Conservation (phyloP, 2,797 vertebrate genomes). For the Hippocampus kuda region DNA sequence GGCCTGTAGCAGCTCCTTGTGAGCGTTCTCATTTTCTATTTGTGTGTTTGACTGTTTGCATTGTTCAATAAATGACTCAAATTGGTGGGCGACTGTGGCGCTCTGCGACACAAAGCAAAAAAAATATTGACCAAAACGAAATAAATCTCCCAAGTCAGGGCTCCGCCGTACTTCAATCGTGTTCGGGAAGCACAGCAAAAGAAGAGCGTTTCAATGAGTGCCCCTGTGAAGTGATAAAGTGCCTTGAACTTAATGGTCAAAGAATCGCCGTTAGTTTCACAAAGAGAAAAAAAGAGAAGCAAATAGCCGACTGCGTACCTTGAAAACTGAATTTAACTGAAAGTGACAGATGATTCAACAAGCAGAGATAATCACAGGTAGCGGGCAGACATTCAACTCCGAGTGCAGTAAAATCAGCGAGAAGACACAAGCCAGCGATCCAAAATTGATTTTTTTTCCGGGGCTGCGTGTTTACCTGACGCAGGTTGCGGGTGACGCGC, state of each 20-base stretch:
- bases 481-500: conserved; percentile 92
- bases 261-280: not conserved
- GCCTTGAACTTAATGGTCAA: not conserved
- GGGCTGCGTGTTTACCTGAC: conserved; percentile 76
- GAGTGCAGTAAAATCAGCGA: not conserved
- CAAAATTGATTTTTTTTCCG: conserved; percentile 12
- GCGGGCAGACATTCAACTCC: not conserved
- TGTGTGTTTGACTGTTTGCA: too few relatives aligned
- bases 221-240: not conserved
- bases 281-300: not conserved
- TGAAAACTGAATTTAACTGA: not conserved
- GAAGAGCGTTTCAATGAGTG: not conserved
- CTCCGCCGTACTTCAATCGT: not conserved
- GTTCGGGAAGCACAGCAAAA: not conserved
- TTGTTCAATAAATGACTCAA: too few relatives aligned
- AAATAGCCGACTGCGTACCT: not conserved
- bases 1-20: too few relatives aligned
- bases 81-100: too few relatives aligned
- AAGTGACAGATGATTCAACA: conserved; percentile 5
- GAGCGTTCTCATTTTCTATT: too few relatives aligned
- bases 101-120: too few relatives aligned
- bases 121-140: too few relatives aligned
- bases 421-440: not conserved
- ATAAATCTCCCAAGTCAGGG: not conserved
- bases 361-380: not conserved